These are phyloP conservation scores for Rhagium mordax DNA, from an alignment of 2,888 invertebrate species.

Conservation along the genomic window DNA sequence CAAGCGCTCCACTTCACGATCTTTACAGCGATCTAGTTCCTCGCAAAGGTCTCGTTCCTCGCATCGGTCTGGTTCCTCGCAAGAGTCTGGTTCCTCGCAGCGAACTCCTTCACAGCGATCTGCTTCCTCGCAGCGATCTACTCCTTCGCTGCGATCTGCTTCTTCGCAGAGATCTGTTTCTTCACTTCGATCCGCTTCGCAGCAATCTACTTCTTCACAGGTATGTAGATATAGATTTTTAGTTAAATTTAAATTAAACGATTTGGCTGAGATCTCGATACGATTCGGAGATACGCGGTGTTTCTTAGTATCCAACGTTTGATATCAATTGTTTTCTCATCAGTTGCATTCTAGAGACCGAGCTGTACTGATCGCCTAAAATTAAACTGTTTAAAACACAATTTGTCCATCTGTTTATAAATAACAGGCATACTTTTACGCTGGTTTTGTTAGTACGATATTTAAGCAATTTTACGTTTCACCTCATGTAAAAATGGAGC, in stretches of 20 bases:
- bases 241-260: not conserved
- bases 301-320: too few species aligned
- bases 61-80: not conserved
- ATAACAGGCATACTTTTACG: too few species aligned
- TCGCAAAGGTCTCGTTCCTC: not conserved
- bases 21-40: not conserved
- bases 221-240: not conserved
- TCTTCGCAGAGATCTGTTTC: too few species aligned
- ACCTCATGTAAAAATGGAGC: too few species aligned
- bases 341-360: not conserved
- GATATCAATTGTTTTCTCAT: not conserved
- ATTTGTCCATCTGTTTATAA: too few species aligned
- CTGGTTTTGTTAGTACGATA: too few species aligned
- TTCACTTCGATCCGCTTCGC: too few species aligned
- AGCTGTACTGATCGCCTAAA: too few species aligned
- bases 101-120: not conserved
- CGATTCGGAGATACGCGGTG: too few species aligned
- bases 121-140: not conserved
- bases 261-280: too few species aligned
- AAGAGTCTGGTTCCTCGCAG: not conserved
- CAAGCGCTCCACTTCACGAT: not conserved
- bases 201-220: not conserved
- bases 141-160: not conserved
- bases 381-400: too few species aligned
- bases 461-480: too few species aligned